Evolutionary conservation across 2,113 vertebrate species (phyloP), one percentile per base, ranked within the genome.

Genomic region (Stigmatopora argus): DNA sequence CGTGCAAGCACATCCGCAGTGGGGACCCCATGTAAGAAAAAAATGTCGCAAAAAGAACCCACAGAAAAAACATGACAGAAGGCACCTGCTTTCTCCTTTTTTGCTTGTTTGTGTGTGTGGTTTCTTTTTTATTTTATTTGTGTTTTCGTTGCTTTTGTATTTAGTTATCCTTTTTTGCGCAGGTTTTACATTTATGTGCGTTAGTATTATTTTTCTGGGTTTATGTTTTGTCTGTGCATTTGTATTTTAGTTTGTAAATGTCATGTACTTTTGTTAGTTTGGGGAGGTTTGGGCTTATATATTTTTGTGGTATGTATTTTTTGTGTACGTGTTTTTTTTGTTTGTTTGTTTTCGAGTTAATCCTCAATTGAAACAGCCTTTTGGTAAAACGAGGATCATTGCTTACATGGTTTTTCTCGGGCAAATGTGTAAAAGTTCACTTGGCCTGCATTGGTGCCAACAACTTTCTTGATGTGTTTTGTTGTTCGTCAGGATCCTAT

Each of bases 1-100:
- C 96, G 83, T 98, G 96, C 91, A 97, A 96, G 80, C 95, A 98
- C 88, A 96, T 98, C 71, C 91, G 96, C 3, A 94, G 89, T 0
- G 96, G 96, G 78, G 95, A 98, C 78, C 96, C 96, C 47, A 98
- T 98, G 96, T 98, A 88, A 87, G 96, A 92, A 17, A 49, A 51
- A 51, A 51, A 52, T 3, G 3, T 31, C 26, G 3, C 26, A 52
- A 19, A 51, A 41, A 41, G 9, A 41, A 41, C 18, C 19, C n/a
- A 11, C n/a, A 21, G 51, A 52, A 52, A 52, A 55, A 1, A 19
- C 7, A 21, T 11, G 58, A 5, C 10, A 9, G 17, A 5, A 35
- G 18, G 19, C 12, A 26, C 10, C 3, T n/a, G 11, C 12, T 10
- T 45, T 46, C 11, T 46, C 12, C 1, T 4, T 48, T 4, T 48